Evolutionary conservation across 1,140 invertebrate species (phyloP), one percentile per base, ranked within the genome.

Genomic region (Halyomorpha halys): DNA sequence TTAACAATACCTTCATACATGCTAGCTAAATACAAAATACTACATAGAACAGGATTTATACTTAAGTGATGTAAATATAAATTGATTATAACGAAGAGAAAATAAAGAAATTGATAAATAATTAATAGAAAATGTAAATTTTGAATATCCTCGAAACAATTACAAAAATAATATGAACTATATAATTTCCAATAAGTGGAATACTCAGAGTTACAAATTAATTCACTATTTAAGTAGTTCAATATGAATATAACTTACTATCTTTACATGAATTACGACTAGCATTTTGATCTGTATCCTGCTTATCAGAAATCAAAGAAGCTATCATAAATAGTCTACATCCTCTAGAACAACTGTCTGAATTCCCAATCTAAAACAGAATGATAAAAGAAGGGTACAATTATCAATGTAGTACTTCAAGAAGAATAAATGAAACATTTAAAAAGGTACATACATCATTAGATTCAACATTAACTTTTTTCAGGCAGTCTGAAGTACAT

Each of bases 291-390:
- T 56, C 53, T 23, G 53, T 3, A 21, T 56, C 53, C 27, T 56
- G 53, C 53, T 25, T 56, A 56, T 56, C 53, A 56, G 53, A 56
- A 11, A 56, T 56, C 9, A 56, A 14, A 56, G 19, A 23, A 23
- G 53, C 53, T 23, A 56, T 56, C 53, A 56, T 25, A 27, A 56
- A 56, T 27, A 56, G 53, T 15, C 53, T 56, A 56, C 53, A 56
- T 56, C 53, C 53, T 56, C 53, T 21, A 23, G 53, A 56, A 15
- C 53, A 56, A 56, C 53, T 56, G 15, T 56, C 53, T 25, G 53
- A 56, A 25, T 21, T 56, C 15, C 18, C 14, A 13, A 56, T 56
- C 53, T 56, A 21, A 27, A 56, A 56, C 23, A 11, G 18, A 23
- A 56, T n/a, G 27, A 23, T 5, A 3, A 56, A 2, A 23, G 13